Base-by-base conservation (phyloP, 1,140 invertebrate genomes). In the Drosophila lacteicornis region DNA sequence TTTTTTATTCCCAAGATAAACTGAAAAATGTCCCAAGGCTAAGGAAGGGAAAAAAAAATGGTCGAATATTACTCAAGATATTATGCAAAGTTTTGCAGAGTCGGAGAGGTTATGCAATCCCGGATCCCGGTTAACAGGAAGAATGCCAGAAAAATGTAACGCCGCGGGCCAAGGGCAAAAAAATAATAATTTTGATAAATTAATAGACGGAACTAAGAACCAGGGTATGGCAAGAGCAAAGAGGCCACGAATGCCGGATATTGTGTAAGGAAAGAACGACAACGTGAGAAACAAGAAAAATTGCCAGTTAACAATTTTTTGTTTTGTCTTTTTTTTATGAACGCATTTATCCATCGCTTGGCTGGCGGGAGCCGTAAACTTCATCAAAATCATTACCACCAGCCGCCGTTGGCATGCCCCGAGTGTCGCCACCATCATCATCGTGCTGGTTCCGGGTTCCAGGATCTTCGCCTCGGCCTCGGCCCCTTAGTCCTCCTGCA, bases 251-350 rank as follows among this genome's bases (percentile, higher is more conserved):
- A 63, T 67, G 75, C 70, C 82, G 83, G 83, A 86, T 73, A 82
- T 76, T 82, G 68, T 80, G 60, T 84, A 45, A 45, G 19, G 38
- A 33, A 22, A 50, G 17, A 50, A 15, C 45, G 30, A 33, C 40
- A 51, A 43, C 53, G 67, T 55, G 63, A 49, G 68, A 30, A 58
- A 68, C 47, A 56, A 50, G 45, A 80, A 83, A 88, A 90, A 84
- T 90, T 90, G 80, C 62, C 85, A 90, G 85, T 90, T 88, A 90
- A 84, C 77, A 88, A 75, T 79, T 90, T 87, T 88, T 78, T 82
- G 69, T 87, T 77, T 68, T 56, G 30, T 55, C 42, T 38, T 40
- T 45, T 61, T 68, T 67, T 67, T 70, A 45, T 50, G 66, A 80
- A 79, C 71, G 66, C 61, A 66, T 77, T 82, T 82, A 65, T 55